phyloP scores from a whole-genome alignment of 2,797 vertebrate species.

The Falco rusticolus region DNA sequence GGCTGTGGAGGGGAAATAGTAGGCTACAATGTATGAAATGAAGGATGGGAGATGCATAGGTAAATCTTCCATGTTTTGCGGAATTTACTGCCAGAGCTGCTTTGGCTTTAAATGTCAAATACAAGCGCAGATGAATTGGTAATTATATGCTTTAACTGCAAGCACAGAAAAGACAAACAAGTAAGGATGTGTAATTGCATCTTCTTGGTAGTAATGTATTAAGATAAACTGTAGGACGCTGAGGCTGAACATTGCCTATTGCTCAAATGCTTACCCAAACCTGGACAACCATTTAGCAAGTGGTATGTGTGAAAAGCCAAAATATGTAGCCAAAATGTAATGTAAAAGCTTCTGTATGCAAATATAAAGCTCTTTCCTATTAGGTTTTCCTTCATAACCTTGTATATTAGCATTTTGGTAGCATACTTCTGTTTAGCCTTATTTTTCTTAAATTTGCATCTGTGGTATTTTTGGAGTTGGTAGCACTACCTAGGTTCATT shows the following conservation, averaged over 20 bases:
- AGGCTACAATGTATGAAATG: neutral
- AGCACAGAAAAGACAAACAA: neutral
- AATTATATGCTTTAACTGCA: neutral
- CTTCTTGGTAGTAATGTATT: neutral
- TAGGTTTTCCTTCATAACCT: neutral
- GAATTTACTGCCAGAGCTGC: neutral
- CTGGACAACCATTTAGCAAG: neutral
- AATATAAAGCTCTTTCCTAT: neutral
- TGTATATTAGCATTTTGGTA: neutral
- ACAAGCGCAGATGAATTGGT: neutral
- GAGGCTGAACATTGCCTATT: neutral
- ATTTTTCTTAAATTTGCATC: constrained; percentile 1
- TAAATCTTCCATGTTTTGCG: neutral
- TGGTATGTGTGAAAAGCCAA: neutral
- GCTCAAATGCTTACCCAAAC: neutral
- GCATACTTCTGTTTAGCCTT: neutral
- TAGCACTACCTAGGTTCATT: neutral
- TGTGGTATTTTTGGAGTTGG: neutral
- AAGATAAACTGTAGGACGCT: neutral
- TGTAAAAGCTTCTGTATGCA: neutral
- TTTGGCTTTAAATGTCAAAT: neutral
- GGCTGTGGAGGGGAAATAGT: neutral
- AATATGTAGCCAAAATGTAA: neutral
- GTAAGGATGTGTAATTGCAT: neutral
- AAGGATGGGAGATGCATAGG: neutral